Base-by-base conservation (phyloP, 2,113 vertebrate species). In the Murina feae region DNA sequence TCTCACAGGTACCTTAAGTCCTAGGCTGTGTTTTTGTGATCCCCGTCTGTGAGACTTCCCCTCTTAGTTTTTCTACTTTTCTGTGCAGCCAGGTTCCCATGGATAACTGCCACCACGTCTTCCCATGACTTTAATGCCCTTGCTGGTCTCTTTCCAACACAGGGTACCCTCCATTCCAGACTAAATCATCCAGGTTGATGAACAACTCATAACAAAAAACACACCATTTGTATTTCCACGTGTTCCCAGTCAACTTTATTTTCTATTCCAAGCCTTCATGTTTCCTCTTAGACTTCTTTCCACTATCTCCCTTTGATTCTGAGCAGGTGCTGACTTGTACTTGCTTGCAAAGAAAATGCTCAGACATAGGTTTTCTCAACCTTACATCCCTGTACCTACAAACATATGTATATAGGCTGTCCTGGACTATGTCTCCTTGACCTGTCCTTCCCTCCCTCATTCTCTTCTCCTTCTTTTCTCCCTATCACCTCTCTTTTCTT, bases 171-270 rank as follows among this genome's bases (percentile, higher is more conserved):
- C 9, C 11, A 39, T 23, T 32, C 58, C n/a, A 71, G 42, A 30
- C 25, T 32, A 35, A n/a, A 58, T 58, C 2, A 11, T 30, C 55
- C 39, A 58, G 51, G 37, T 13, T 65, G 6, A n/a, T 5, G 11
- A 47, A 58, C 11, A 25, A 9, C 25, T 79, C 23, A 63, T 28
- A 85, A 5, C 23, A 47, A 65, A 65, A 92, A 51, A 8, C 39
- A 37, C 0, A 1, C 28, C 4, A 4, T 66, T 44, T 21, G 6
- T 4, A 12, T 21, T 60, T 4, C n/a, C 14, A 2, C 1, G 0
- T 32, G 21, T 23, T 13, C 17, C 49, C 42, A 63, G 28, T 17
- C 60, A 42, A 18, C 35, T n/a, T 83, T 14, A 49, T 49, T 66
- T 76, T 35, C 25, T 25, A 39, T 74, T 65, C 32, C 20, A 65